Evolutionary conservation across 35 echinoderm and acorn worm species (phyloP).

Genomic region (Apostichopus japonicus): DNA sequence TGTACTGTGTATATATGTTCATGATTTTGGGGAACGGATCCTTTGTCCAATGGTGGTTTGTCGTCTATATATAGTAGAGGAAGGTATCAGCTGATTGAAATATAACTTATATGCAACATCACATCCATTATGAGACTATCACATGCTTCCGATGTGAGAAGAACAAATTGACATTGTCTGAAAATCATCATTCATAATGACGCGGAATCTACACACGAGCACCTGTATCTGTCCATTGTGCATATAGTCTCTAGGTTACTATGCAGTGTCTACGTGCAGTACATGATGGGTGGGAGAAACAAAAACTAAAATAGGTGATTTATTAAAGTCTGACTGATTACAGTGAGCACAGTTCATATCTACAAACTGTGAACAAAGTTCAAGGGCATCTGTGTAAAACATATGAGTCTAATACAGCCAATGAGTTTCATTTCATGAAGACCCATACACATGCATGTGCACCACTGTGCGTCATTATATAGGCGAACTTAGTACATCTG

Average conservation of each 20-base stretch:
- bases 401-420: not conserved
- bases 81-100: not conserved
- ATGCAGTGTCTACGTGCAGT: conserved; percentile 24
- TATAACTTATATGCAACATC: not conserved
- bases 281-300: conserved; percentile 23
- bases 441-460: not conserved
- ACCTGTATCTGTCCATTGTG: not conserved
- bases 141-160: conserved; percentile 9
- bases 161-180: conserved; percentile 5
- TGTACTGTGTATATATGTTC: too few species aligned
- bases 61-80: not conserved
- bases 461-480: too few species aligned
- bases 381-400: not conserved
- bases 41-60: not conserved
- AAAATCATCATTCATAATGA: conserved; percentile 1
- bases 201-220: not conserved
- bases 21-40: too few species aligned
- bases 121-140: not conserved
- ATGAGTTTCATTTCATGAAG: not conserved
- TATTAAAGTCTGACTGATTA: conserved; percentile 33
- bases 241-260: conserved; percentile 1
- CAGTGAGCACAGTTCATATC: not conserved
- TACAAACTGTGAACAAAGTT: conserved; percentile 29
- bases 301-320: conserved; percentile 31
- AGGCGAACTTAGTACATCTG: too few species aligned